phyloP scores from a whole-genome alignment of 2,113 vertebrate genomes.

The Alethe castanea region DNA sequence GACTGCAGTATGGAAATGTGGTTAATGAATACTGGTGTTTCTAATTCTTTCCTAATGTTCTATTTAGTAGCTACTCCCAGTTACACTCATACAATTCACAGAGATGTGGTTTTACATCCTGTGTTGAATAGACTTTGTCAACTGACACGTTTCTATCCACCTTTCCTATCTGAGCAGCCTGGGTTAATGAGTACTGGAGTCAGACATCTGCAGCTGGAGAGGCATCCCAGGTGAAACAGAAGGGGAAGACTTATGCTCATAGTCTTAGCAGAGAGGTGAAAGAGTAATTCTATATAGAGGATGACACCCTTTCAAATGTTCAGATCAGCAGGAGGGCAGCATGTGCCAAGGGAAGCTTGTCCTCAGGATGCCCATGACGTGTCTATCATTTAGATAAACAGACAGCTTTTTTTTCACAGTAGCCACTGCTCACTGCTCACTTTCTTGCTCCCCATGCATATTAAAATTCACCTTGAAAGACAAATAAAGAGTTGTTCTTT shows the following conservation, averaged over 20 bases:
- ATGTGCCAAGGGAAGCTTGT: background rate
- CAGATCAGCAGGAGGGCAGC: background rate
- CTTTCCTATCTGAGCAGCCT: background rate
- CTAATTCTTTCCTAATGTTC: background rate
- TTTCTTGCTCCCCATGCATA: background rate
- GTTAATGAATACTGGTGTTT: background rate
- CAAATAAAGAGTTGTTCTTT: background rate
- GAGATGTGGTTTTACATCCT: background rate
- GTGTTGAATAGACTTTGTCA: background rate
- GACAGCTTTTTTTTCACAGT: background rate
- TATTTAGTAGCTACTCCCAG: background rate
- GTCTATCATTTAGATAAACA: background rate
- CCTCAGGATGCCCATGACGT: background rate
- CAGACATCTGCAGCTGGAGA: background rate
- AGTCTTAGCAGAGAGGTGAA: background rate
- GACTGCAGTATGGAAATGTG: background rate
- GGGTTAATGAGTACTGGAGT: background rate
- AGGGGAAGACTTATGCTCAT: background rate
- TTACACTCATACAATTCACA: background rate
- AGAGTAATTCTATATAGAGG: background rate
- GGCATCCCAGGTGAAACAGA: background rate
- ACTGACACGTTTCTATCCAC: background rate
- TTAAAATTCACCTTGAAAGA: background rate
- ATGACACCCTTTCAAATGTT: background rate
- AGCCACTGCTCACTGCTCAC: background rate